Percentiles rank a stretch among this genome's conserved stretches.
Conservation (phyloP, 30 jellyfish, hydroid and myxozoan species). For the Catostylus mosaicus region DNA sequence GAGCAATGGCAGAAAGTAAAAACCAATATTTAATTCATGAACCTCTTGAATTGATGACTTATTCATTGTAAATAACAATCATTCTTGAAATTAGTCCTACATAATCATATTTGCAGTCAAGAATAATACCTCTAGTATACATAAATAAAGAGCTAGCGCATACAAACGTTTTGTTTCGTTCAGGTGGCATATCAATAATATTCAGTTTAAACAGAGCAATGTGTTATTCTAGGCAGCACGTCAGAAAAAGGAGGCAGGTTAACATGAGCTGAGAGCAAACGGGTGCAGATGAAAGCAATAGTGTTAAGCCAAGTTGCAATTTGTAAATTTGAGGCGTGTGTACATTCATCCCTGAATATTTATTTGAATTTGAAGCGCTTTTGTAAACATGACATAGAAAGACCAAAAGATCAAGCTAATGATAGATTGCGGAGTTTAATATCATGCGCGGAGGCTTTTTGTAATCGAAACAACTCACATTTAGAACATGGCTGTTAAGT, state of each 20-base stretch:
- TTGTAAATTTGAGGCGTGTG: neutral
- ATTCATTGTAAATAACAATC: no score
- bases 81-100: no score
- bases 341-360: constrained; percentile 18
- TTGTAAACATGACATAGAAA: constrained; percentile 23
- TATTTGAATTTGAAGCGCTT: neutral
- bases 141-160: no score
- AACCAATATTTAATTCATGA: no score
- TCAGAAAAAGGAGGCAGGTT: neutral
- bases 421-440: constrained; percentile 16
- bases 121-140: no score
- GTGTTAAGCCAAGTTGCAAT: constrained; percentile 45
- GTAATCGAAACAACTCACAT: constrained; percentile 8
- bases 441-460: constrained; percentile 45
- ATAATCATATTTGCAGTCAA: no score
- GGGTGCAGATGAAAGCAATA: constrained; percentile 39
- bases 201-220: neutral
- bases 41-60: no score
- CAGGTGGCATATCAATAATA: neutral
- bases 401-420: constrained; percentile 19
- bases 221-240: neutral
- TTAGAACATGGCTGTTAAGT: constrained; percentile 24
- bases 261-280: neutral
- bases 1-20: no score
- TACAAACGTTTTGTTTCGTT: no score